These are phyloP conservation scores for Drosophila kambysellisi DNA, from an alignment of 2,888 invertebrate species.

Conservation along the genomic window DNA sequence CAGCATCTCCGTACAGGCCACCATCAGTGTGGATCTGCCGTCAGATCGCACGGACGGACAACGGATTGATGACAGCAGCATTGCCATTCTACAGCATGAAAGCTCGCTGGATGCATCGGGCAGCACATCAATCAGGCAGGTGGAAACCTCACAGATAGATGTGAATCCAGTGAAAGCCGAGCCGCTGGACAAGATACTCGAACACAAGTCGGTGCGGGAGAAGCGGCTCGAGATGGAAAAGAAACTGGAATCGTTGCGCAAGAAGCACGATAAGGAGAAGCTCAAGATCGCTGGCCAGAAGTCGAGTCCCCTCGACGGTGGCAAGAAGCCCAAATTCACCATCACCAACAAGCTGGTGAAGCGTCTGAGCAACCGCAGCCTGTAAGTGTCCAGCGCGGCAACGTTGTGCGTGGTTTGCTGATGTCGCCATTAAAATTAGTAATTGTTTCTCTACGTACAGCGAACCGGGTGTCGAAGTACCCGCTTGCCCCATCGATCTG, in stretches of 20 bases:
- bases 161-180: constrained; percentile 88
- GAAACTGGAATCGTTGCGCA: constrained; percentile 92
- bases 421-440: constrained; percentile 82
- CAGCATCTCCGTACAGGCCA: constrained; percentile 81
- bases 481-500: constrained; percentile 85
- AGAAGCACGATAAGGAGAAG: constrained; percentile 93
- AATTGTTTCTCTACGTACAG: constrained; percentile 83
- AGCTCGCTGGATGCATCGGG: constrained; percentile 84
- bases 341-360: constrained; percentile 91
- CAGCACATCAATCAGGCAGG: constrained; percentile 81
- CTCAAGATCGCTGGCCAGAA: constrained; percentile 87
- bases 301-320: constrained; percentile 87
- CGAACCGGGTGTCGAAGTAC: constrained; percentile 84
- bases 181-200: constrained; percentile 91
- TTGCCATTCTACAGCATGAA: constrained; percentile 82
- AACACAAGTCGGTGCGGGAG: constrained; percentile 93
- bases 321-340: constrained; percentile 90
- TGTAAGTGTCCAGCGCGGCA: constrained; percentile 87
- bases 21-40: constrained; percentile 77
- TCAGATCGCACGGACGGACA: constrained; percentile 73
- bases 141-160: constrained; percentile 83
- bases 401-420: constrained; percentile 12
- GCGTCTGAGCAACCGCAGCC: constrained; percentile 91
- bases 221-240: constrained; percentile 94
- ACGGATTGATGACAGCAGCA: constrained; percentile 54